Conservation (phyloP, 2,113 vertebrate species). For the Podarcis cretensis region DNA sequence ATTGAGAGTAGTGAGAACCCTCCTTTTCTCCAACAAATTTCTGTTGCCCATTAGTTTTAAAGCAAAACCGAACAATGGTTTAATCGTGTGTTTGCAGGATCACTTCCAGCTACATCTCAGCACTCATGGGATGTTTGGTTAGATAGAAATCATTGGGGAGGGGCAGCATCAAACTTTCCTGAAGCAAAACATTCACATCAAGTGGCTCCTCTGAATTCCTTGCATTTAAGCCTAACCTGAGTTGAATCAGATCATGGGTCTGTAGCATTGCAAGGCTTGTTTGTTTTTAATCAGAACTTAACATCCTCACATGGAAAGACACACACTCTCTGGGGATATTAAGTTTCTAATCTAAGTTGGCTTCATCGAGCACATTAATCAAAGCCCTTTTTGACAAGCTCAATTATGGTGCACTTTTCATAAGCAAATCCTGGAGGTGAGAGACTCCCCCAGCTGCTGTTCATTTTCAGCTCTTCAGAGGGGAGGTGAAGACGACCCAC, state of each 20-base stretch:
- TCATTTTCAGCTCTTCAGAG: not conserved
- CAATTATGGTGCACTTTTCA: not conserved
- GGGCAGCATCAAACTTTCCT: not conserved
- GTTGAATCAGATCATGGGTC: too few relatives aligned
- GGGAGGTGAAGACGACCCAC: not conserved
- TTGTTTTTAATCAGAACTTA: not conserved
- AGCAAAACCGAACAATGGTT: not conserved
- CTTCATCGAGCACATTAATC: not conserved
- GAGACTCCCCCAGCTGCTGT: not conserved
- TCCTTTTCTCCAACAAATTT: too few relatives aligned
- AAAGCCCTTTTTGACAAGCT: slow-evolving; percentile 9
- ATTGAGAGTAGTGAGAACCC: too few relatives aligned
- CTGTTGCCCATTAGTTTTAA: not conserved
- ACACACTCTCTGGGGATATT: not conserved
- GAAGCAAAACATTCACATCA: not conserved
- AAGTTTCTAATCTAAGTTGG: not conserved
- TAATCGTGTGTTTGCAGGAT: not conserved
- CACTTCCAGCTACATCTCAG: not conserved
- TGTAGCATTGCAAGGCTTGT: not conserved
- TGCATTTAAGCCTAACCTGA: not conserved
- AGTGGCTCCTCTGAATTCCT: not conserved
- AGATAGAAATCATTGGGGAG: not conserved
- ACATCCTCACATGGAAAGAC: not conserved
- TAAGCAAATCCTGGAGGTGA: not conserved
- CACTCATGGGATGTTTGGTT: not conserved